Evolutionary conservation across 2,113 vertebrate genomes (phyloP), one percentile per base, ranked within the genome.

Genomic region (Syngnathus floridae): DNA sequence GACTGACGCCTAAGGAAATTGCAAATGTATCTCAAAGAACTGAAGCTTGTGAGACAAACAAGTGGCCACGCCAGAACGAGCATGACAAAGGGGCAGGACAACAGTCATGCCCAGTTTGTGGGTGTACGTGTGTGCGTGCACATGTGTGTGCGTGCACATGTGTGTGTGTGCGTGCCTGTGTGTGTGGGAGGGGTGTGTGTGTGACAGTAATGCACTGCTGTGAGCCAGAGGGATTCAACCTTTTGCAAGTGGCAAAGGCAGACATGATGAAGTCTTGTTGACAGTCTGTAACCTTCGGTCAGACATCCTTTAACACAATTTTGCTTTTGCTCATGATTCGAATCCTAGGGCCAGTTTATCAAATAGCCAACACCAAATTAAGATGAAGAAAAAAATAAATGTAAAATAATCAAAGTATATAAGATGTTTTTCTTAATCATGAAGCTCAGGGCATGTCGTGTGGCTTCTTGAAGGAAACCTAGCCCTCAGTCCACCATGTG

Each of bases 221-320:
- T 4, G 13, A 66, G 87, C 88, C 82, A 37, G 31, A 11, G 80
- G 84, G 78, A 64, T 84, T 88, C 85, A 88, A 89, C 88, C 88
- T 89, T 89, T 84, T 79, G 81, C 82, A 69, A 81, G 82, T 85
- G 85, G 87, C 87, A 88, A 88, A 88, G 88, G 85, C 88, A 87
- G 82, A 78, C 67, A 41, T 87, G 88, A 89, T 86, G 80, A 88
- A 88, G 78, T 81, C 73, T 76, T 87, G 86, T 74, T 89, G 89
- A 89, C 89, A 90, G 85, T 11, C 56, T 13, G 8, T 77, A 64
- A 69, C 89, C 86, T 45, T 72, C 65, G 72, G 85, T 67, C 73
- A 75, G 75, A 73, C 62, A 58, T 82, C 73, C 71, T 81, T 85
- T 69, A 77, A 77, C 70, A 69, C 65, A 40, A 35, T 69, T 86